Evolutionary conservation across 2,113 vertebrate species (phyloP).

Genomic region (Dipodomys ordii): DNA sequence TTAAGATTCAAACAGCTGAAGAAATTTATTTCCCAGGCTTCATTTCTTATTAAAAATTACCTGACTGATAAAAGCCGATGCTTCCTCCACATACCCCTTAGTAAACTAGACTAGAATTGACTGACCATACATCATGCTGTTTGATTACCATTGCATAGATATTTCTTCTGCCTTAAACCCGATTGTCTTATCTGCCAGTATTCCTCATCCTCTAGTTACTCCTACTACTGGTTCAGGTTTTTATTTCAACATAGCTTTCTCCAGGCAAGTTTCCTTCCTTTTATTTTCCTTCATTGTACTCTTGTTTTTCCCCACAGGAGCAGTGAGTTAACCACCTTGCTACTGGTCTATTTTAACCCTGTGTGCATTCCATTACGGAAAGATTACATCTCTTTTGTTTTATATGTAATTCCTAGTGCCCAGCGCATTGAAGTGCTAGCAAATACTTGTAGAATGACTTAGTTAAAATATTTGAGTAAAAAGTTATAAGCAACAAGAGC

Average conservation of each 20-base stretch:
- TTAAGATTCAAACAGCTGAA: not conserved
- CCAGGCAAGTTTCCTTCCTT: not conserved
- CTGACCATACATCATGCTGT: not conserved
- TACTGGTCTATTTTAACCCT: not conserved
- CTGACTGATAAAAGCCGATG: not conserved
- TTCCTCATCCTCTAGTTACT: not conserved
- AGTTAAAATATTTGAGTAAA: not conserved
- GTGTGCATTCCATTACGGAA: not conserved
- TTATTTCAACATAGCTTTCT: not conserved
- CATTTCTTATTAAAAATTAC: conserved; percentile 28
- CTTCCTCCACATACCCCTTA: not conserved
- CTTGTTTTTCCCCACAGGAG: not conserved
- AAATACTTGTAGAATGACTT: conserved; percentile 8
- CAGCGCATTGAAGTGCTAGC: not conserved
- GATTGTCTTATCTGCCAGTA: not conserved
- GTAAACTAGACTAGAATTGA: not conserved
- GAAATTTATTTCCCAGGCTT: conserved; percentile 2
- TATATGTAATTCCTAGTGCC: not conserved
- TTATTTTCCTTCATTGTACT: not conserved
- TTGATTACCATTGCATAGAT: conserved; percentile 37
- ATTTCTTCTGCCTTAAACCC: conserved; percentile 54
- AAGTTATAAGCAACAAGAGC: conserved; percentile 16
- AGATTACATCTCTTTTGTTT: not conserved
- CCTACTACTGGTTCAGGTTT: not conserved
- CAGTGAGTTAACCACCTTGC: not conserved